Base-by-base conservation (phyloP, 2,797 vertebrate species). In the Meda fulgida region DNA sequence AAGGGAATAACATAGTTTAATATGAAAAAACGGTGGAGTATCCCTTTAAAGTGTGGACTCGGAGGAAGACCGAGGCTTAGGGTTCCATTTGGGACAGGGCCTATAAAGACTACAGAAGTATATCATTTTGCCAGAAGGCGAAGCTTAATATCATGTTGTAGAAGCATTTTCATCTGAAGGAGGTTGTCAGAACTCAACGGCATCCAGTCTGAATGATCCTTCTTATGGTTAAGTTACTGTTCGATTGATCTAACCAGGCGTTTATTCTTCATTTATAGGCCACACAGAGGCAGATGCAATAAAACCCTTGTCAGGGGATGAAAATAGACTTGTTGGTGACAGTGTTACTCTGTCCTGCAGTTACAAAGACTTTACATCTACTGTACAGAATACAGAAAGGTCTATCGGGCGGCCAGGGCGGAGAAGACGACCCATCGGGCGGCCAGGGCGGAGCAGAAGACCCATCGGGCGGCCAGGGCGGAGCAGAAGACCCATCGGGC, bases 261-360 rank as follows among this genome's bases (percentile, higher is more conserved):
- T 69, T 69, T 69, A 38, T 36, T 69, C 19, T 69, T 1, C 34
- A 79, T 60, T 60, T 40, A 26, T 18, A 84, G 77, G 69, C n/a
- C 19, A 14, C 58, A 38, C 58, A 72, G 79, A 26, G 40, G 63
- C 78, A 72, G 31, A 76, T 26, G 21, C 6, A 78, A 81, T 81
- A 53, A 46, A 29, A 38, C 31, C 53, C 26, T 31, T 43, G 8
- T 58, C 10, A 14, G 5, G 0, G n/a, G 5, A 58, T 70, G 29
- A 26, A 48, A 46, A 48, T 51, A 31, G 7, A 8, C 7, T 2
- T 51, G 78, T 72, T 46, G 81, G 72, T 5, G 67, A 77, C 10
- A 40, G 7, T 81, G 55, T 84, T 43, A 78, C 16, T 23, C 34
- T 86, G 65, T 80, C 63, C 65, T 88, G 81, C 66, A 86, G 26